Conservation (phyloP, 1,140 invertebrate species). For the Drosophila kurseongensis region DNA sequence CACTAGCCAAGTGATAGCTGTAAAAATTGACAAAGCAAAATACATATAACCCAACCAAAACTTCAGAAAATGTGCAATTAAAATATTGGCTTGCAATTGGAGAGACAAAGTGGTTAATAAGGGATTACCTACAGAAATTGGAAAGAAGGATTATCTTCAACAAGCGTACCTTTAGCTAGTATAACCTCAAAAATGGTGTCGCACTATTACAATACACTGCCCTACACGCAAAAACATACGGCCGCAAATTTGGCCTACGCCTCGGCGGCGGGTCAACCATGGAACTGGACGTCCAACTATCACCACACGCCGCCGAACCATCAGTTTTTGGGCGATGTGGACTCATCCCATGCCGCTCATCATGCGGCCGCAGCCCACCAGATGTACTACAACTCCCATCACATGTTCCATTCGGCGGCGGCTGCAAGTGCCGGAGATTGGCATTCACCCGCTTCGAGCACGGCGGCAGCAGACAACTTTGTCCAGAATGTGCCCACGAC, state of each 20-base stretch:
- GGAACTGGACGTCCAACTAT: slow-evolving; percentile 81
- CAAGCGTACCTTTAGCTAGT: slow-evolving; percentile 9
- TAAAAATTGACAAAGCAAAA: slow-evolving; percentile 34
- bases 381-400: slow-evolving; percentile 85
- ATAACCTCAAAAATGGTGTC: slow-evolving; percentile 74
- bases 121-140: slow-evolving; percentile 6
- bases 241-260: slow-evolving; percentile 79
- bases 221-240: slow-evolving; percentile 79
- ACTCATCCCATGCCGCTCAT: slow-evolving; percentile 77
- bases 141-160: slow-evolving; percentile 14
- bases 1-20: slow-evolving; percentile 27
- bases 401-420: slow-evolving; percentile 80
- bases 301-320: slow-evolving; percentile 85
- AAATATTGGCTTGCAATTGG: slow-evolving; percentile 1
- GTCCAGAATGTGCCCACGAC: slow-evolving; percentile 71
- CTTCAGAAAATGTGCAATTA: slow-evolving; percentile 37
- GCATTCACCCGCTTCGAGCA: slow-evolving; percentile 77
- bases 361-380: slow-evolving; percentile 72
- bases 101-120: slow-evolving; percentile 4
- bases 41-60: slow-evolving; percentile 5
- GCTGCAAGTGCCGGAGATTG: slow-evolving; percentile 70
- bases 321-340: slow-evolving; percentile 85
- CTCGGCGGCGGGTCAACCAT: slow-evolving; percentile 71
- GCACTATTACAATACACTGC: slow-evolving; percentile 78
- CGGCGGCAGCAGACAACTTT: slow-evolving; percentile 76